These are phyloP conservation scores for Aleiodes alternator DNA, from an alignment of 2,888 invertebrate genomes.

Conservation along the genomic window DNA sequence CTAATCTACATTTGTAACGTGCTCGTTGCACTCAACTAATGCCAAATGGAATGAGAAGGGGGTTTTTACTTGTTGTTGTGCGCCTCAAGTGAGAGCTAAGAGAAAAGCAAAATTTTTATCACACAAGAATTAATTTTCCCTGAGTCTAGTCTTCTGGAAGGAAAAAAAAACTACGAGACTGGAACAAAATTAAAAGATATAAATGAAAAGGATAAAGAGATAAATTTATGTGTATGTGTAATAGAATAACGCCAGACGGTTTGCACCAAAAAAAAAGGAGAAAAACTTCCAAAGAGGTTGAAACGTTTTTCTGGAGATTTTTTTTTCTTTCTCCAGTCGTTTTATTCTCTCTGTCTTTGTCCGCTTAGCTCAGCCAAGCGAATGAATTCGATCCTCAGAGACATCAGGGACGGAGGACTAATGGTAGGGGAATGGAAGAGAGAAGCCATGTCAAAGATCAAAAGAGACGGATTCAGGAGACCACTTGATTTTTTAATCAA, in stretches of 20 bases:
- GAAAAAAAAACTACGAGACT: conserved; percentile 7
- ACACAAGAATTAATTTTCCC: conserved; percentile 20
- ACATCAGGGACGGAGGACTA: conserved; percentile 26
- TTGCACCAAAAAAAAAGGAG: conserved; percentile 26
- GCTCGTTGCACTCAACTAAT: conserved; percentile 49
- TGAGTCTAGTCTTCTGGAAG: background rate
- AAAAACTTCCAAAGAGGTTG: background rate
- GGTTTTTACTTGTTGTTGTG: background rate
- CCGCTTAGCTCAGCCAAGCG: conserved; percentile 58
- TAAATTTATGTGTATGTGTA: conserved; percentile 21
- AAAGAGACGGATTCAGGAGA: conserved; percentile 56
- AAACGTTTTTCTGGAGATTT: conserved; percentile 36
- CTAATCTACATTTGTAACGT: conserved; percentile 65
- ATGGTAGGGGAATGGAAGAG: conserved; percentile 22
- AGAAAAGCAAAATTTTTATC: conserved; percentile 35
- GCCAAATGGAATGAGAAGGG: conserved; percentile 8
- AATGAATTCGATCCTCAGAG: conserved; percentile 61
- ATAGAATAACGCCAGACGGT: conserved; percentile 26
- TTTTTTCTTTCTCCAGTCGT: background rate
- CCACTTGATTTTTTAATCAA: conserved; percentile 67
- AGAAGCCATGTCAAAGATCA: conserved; percentile 57
- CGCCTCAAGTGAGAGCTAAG: background rate
- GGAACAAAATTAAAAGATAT: conserved; percentile 39
- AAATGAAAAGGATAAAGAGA: conserved; percentile 18
- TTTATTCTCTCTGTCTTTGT: conserved; percentile 51